Percentiles rank a stretch among this genome's conserved stretches.
Evolutionary conservation across 2,797 vertebrate genomes (phyloP).

Genomic region (Danio tinwini): DNA sequence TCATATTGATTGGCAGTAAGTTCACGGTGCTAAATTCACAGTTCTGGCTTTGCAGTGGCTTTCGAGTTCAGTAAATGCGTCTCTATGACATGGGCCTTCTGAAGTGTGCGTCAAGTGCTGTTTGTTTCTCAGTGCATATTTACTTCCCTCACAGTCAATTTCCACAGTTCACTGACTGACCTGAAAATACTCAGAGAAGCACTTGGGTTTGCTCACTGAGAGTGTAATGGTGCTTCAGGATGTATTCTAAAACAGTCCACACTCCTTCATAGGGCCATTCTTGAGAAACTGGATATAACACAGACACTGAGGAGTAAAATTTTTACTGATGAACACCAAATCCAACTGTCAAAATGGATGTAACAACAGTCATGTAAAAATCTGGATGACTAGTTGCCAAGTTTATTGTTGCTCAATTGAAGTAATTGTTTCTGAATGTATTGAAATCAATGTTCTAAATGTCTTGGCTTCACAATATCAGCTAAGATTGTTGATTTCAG

Average conservation of each 20-base stretch:
- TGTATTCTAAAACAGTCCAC: not conserved
- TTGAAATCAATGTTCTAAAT: not conserved
- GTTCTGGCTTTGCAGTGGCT: conserved; percentile 57
- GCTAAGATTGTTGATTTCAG: not conserved
- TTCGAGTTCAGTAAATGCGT: conserved; percentile 68
- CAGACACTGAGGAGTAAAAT: not conserved
- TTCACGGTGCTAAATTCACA: conserved; percentile 68
- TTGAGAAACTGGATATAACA: not conserved
- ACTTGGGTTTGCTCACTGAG: not conserved
- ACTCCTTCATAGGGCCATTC: not conserved
- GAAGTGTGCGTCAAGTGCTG: conserved; percentile 61
- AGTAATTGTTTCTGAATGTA: not conserved
- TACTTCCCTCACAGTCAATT: conserved; percentile 72
- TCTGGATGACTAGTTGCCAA: not conserved
- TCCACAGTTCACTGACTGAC: conserved; percentile 68
- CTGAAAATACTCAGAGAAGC: conserved; percentile 22
- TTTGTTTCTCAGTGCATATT: conserved; percentile 64
- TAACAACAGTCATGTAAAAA: not conserved
- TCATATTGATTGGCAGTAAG: conserved; percentile 69
- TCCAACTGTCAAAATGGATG: not conserved
- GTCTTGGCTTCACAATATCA: not conserved
- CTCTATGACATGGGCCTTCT: conserved; percentile 57
- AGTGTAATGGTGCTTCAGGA: conserved; percentile 13
- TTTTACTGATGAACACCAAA: not conserved
- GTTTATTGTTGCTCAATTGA: not conserved